Percentiles rank a stretch among this genome's conserved stretches.
phyloP scores from a whole-genome alignment of 2,888 invertebrate species.

The Dynastes grantii region DNA sequence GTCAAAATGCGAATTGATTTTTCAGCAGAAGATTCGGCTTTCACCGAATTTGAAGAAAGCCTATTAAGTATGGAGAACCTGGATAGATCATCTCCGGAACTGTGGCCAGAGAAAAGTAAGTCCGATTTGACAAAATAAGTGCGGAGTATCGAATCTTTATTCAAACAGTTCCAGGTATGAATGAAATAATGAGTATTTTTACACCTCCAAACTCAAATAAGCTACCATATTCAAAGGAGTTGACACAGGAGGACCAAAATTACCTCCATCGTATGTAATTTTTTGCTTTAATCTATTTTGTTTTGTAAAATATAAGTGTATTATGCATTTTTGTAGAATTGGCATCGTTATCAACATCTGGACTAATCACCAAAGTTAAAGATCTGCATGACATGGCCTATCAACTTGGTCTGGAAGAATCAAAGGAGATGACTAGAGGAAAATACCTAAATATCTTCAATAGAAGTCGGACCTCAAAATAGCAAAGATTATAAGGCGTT shows the following conservation, averaged over 20 bases:
- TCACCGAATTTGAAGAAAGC: slow-evolving; percentile 77
- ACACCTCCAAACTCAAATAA: slow-evolving; percentile 76
- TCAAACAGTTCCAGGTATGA: slow-evolving; percentile 89
- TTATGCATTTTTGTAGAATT: slow-evolving; percentile 73
- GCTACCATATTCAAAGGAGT: slow-evolving; percentile 79
- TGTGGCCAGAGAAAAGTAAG: slow-evolving; percentile 97
- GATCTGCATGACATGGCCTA: slow-evolving; percentile 95
- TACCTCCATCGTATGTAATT: slow-evolving; percentile 83
- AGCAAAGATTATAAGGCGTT: slow-evolving; percentile 10
- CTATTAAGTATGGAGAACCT: slow-evolving; percentile 92
- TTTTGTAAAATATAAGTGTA: background rate
- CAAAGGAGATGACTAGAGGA: slow-evolving; percentile 96
- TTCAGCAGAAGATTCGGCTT: slow-evolving; percentile 60
- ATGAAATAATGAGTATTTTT: slow-evolving; percentile 84
- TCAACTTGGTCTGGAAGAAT: slow-evolving; percentile 94
- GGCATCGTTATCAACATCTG: slow-evolving; percentile 83
- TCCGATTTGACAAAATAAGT: slow-evolving; percentile 72
- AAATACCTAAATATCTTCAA: slow-evolving; percentile 92
- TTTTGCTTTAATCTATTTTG: slow-evolving; percentile 4
- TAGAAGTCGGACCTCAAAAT: slow-evolving; percentile 56
- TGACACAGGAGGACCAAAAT: slow-evolving; percentile 82
- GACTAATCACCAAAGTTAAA: slow-evolving; percentile 93
- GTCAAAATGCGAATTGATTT: slow-evolving; percentile 57
- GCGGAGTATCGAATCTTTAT: slow-evolving; percentile 60
- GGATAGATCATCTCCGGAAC: slow-evolving; percentile 94